Percentiles rank a stretch among this genome's conserved stretches.
Conservation (phyloP, 2,888 invertebrate species). For the Aquatica leii region DNA sequence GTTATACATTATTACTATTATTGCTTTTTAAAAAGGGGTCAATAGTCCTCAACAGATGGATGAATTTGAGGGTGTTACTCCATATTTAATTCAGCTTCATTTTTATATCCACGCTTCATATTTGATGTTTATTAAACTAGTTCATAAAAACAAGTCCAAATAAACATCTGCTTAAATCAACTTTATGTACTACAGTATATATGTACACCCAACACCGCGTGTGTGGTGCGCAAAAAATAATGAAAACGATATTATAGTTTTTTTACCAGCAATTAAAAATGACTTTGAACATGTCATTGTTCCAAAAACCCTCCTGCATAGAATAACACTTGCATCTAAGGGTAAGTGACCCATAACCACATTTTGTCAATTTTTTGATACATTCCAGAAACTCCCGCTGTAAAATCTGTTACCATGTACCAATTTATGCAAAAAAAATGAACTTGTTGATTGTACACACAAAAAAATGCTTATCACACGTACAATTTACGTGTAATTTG, state of each 20-base stretch:
- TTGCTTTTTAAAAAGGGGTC: constrained; percentile 20
- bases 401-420: too few relatives aligned
- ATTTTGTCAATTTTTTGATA: not conserved
- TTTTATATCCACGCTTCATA: not conserved
- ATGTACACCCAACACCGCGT: constrained; percentile 14
- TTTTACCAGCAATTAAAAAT: constrained; percentile 23
- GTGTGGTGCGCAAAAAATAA: constrained; percentile 23
- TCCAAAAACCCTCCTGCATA: constrained; percentile 28
- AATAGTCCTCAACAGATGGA: constrained; percentile 20
- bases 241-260: constrained; percentile 23
- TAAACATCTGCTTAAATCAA: constrained; percentile 10
- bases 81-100: constrained; percentile 8
- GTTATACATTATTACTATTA: constrained; percentile 13
- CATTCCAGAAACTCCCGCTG: not conserved
- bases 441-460: too few relatives aligned
- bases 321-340: constrained; percentile 14
- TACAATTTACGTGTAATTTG: too few relatives aligned
- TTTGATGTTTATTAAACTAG: constrained; percentile 8
- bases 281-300: constrained; percentile 30
- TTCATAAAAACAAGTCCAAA: constrained; percentile 1
- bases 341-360: constrained; percentile 6
- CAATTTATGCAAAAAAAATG: too few relatives aligned
- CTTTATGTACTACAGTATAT: constrained; percentile 14
- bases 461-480: too few relatives aligned
- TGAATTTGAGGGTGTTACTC: constrained; percentile 1